Base-by-base conservation (phyloP, 1,140 invertebrate species). In the Cyclargus thomasi region DNA sequence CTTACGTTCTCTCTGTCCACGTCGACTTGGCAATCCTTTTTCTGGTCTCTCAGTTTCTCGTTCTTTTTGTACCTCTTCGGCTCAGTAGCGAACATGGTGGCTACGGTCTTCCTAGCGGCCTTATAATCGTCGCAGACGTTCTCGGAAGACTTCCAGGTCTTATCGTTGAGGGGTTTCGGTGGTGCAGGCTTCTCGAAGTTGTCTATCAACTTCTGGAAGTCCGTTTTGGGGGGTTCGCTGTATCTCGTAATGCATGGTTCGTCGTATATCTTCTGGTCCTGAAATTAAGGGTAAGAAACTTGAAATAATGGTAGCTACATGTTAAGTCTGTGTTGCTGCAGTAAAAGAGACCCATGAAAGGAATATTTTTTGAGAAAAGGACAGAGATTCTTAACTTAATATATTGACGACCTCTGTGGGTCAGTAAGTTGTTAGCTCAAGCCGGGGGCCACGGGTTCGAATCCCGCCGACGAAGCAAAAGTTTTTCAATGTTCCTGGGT, bases 231-330 rank as follows among this genome's bases (percentile, higher is more conserved):
- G 1, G 80, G 79, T 3, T 72, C 62, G 0, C 74, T 72, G 22
- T 71, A 63, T 1, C 77, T 67, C 16, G 62, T 63, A 6, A 81
- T 78, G 68, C 72, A 86, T 1, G 89, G 86, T 2, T 80, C 77
- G 71, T 91, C 87, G 77, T 91, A 91, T 53, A 91, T 89, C 63
- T 83, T 83, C 53, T 77, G 67, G 35, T 86, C 80, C 89, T 91
- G 83, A 14, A 83, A 85, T 11, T 55, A 67, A 70, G 68, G 72
- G 29, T 64, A 64, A 62, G n/a, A 35, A n/a, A 11, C 10, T 23
- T 62, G 65, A 66, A 65, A 22, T 2, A 23, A 6, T 2, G 23
- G 1, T 1, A 2, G 23, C 23, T 23, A 23, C n/a, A 23, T 23
- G 23, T 23, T 23, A 6, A 23, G n/a, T n/a, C n/a, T n/a, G n/a